These are phyloP conservation scores for Dicentrarchus labrax DNA, from an alignment of 2,113 vertebrate genomes.

Conservation along the genomic window DNA sequence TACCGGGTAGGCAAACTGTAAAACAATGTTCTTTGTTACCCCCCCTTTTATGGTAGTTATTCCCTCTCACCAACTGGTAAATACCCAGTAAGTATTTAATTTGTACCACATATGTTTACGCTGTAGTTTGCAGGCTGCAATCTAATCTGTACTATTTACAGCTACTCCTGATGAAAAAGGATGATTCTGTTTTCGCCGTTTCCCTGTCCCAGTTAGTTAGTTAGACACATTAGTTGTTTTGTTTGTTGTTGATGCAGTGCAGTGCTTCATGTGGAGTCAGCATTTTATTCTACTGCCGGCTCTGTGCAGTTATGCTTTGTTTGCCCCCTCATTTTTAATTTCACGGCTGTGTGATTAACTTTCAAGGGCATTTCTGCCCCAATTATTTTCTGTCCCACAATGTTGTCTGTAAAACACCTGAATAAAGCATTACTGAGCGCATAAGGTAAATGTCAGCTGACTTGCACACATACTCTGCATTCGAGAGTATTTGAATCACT, in stretches of 20 bases:
- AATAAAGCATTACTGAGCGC: conserved; percentile 19
- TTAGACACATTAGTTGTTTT: conserved; percentile 16
- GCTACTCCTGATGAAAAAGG: not conserved
- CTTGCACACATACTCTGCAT: conserved; percentile 2
- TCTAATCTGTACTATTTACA: conserved; percentile 13
- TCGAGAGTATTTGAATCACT: conserved; percentile 25
- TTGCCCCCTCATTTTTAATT: conserved; percentile 64
- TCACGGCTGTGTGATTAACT: conserved; percentile 68
- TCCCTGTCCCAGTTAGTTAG: conserved; percentile 5
- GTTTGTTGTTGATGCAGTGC: conserved; percentile 23
- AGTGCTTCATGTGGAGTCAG: conserved; percentile 39
- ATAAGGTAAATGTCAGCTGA: conserved; percentile 56
- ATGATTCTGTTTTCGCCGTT: not conserved
- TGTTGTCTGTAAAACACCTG: conserved; percentile 62
- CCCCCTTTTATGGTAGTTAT: not conserved
- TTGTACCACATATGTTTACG: not conserved
- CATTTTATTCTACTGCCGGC: conserved; percentile 36
- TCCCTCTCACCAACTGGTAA: not conserved
- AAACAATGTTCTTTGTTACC: not conserved
- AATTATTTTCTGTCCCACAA: conserved; percentile 64
- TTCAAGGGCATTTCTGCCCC: conserved; percentile 69
- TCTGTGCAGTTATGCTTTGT: conserved; percentile 42
- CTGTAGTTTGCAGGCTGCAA: not conserved
- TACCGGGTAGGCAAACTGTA: not conserved
- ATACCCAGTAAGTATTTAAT: not conserved